phyloP scores from a whole-genome alignment of 2,888 invertebrate genomes.

The Aproaerema taeniolella region DNA sequence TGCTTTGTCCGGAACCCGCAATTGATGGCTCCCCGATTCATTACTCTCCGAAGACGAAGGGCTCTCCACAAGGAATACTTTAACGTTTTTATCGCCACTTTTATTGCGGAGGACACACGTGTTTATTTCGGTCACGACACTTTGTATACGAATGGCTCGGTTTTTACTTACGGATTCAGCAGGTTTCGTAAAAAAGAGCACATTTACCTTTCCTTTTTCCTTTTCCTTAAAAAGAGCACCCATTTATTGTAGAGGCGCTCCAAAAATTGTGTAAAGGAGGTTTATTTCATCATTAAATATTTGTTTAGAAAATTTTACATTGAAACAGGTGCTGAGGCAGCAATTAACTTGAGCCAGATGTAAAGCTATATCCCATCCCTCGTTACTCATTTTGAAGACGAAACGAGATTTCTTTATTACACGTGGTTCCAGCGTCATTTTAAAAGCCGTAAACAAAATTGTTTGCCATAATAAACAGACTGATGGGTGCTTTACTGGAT shows the following conservation, averaged over 20 bases:
- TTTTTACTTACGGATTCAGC: conserved; percentile 6
- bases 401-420: conserved; percentile 6
- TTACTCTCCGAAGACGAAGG: conserved; percentile 39
- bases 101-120: conserved; percentile 28
- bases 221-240: no score
- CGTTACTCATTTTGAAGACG: conserved; percentile 6
- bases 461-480: conserved; percentile 7
- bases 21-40: conserved; percentile 52
- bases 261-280: no score
- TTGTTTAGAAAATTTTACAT: no score
- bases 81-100: conserved; percentile 41
- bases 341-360: no score
- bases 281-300: no score
- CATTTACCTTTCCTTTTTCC: no score
- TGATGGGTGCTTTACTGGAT: conserved; percentile 2
- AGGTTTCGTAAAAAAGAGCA: no score
- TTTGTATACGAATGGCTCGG: conserved; percentile 8
- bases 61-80: conserved; percentile 35
- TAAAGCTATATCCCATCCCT: no score
- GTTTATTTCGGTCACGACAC: conserved; percentile 20
- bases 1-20: conserved; percentile 41
- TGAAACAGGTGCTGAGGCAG: no score
- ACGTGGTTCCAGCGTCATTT: conserved; percentile 5
- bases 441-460: conserved; percentile 11
- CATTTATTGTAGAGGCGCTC: no score